A percentile compares a stretch with the other conserved stretches of the same genome.
Evolutionary conservation across 2,888 invertebrate genomes (phyloP).

Genomic region (Acleris literana): DNA sequence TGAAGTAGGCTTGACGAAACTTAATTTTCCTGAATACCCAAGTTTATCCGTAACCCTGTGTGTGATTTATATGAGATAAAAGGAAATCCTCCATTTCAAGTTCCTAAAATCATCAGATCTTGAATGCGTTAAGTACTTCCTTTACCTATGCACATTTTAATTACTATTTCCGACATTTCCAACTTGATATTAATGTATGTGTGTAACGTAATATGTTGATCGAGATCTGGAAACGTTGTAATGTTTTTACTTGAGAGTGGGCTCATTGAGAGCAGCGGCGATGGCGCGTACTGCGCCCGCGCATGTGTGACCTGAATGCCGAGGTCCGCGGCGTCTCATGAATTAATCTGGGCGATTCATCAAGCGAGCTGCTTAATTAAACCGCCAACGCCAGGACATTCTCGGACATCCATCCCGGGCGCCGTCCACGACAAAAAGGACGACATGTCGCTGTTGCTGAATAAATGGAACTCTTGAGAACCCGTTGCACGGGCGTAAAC

Average conservation of each 20-base stretch:
- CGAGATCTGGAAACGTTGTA: constrained; percentile 49
- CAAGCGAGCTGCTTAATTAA: constrained; percentile 62
- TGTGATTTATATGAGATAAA: constrained; percentile 20
- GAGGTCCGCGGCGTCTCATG: constrained; percentile 60
- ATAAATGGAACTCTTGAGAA: constrained; percentile 40
- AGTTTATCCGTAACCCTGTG: no score
- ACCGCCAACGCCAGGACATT: constrained; percentile 44
- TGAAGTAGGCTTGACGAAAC: no score
- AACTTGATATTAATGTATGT: constrained; percentile 22
- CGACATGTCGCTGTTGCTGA: constrained; percentile 17
- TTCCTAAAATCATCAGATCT: constrained; percentile 29
- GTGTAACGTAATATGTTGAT: constrained; percentile 38
- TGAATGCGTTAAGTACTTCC: constrained; percentile 19
- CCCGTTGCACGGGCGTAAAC: constrained; percentile 37
- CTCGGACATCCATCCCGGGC: constrained; percentile 39
- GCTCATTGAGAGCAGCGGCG: constrained; percentile 66
- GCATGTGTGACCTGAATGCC: constrained; percentile 76
- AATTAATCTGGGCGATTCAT: constrained; percentile 74
- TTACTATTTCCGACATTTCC: constrained; percentile 23
- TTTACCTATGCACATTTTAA: constrained; percentile 30
- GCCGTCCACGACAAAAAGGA: constrained; percentile 30
- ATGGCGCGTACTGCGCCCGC: constrained; percentile 54
- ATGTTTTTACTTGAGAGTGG: constrained; percentile 60
- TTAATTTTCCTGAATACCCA: no score
- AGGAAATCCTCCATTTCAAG: constrained; percentile 32